Evolutionary conservation across 1,140 invertebrate genomes (phyloP).

Genomic region (Laupala kohalensis): DNA sequence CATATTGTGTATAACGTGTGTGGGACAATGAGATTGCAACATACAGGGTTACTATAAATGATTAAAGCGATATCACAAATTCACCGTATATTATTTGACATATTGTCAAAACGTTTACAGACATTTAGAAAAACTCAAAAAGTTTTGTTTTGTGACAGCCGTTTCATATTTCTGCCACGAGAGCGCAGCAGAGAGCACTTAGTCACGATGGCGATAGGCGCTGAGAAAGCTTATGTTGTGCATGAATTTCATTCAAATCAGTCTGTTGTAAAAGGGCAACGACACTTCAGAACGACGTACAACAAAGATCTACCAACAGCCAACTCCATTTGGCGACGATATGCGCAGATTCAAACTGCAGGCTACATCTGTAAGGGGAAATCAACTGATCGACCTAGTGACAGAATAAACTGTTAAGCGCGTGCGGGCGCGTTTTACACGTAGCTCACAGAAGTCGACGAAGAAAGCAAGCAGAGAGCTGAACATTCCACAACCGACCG

Average conservation of each 20-base stretch:
- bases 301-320: background rate
- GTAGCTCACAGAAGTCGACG: constrained; percentile 14
- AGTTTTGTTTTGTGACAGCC: constrained; percentile 4
- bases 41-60: constrained; percentile 8
- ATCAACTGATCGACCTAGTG: background rate
- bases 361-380: constrained; percentile 12
- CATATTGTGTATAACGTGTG: too few species aligned
- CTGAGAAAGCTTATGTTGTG: constrained; percentile 10
- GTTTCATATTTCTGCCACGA: constrained; percentile 5
- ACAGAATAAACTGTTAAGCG: constrained; percentile 9
- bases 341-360: constrained; percentile 8
- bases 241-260: constrained; percentile 9
- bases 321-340: constrained; percentile 11
- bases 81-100: constrained; percentile 1
- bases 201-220: constrained; percentile 7
- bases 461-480: constrained; percentile 14
- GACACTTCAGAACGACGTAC: constrained; percentile 6
- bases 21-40: too few species aligned
- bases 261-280: constrained; percentile 7
- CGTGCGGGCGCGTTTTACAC: constrained; percentile 12
- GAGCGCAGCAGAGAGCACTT: background rate
- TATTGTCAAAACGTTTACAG: background rate
- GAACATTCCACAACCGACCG: constrained; percentile 14
- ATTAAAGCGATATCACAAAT: constrained; percentile 6
- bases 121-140: constrained; percentile 9